Evolutionary conservation across 2,888 invertebrate species (phyloP).

Genomic region (Drosophila borealis): DNA sequence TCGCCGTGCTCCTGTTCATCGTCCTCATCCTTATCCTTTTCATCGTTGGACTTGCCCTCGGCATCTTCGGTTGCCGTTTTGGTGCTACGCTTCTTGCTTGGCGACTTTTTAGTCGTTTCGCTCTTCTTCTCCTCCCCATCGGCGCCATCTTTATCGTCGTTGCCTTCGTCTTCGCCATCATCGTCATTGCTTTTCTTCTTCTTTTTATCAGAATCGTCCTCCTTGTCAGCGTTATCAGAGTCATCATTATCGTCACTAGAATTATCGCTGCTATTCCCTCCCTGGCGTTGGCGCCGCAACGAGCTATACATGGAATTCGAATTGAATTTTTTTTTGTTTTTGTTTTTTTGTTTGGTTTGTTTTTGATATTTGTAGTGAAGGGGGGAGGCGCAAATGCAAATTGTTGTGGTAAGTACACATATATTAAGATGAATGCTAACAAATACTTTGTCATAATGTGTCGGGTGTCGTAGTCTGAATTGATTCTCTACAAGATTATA

Average conservation of each 20-base stretch:
- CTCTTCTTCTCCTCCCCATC: constrained; percentile 72
- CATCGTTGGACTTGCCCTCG: constrained; percentile 80
- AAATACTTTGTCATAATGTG: constrained; percentile 49
- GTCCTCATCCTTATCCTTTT: constrained; percentile 73
- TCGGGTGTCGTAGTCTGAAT: constrained; percentile 45
- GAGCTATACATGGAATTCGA: constrained; percentile 80
- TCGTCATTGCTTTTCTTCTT: constrained; percentile 66
- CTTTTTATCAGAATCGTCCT: constrained; percentile 71
- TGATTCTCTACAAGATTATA: constrained; percentile 32
- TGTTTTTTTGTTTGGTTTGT: constrained; percentile 28
- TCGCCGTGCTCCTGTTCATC: constrained; percentile 58
- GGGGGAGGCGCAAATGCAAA: constrained; percentile 68
- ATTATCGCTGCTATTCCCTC: constrained; percentile 77
- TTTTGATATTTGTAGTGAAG: constrained; percentile 39
- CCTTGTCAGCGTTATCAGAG: constrained; percentile 74
- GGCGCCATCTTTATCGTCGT: constrained; percentile 64
- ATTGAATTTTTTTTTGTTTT: constrained; percentile 55
- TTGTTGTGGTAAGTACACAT: constrained; percentile 61
- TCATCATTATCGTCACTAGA: constrained; percentile 73
- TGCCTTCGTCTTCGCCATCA: constrained; percentile 70
- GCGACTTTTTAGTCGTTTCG: constrained; percentile 55
- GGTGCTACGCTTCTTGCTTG: constrained; percentile 65
- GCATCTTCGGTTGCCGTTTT: constrained; percentile 55
- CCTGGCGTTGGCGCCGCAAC: constrained; percentile 83
- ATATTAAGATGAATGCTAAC: constrained; percentile 55